A percentile compares a stretch with the other conserved stretches of the same genome.
Evolutionary conservation across 2,113 vertebrate species (phyloP).

Genomic region (Hemichromis elongatus): DNA sequence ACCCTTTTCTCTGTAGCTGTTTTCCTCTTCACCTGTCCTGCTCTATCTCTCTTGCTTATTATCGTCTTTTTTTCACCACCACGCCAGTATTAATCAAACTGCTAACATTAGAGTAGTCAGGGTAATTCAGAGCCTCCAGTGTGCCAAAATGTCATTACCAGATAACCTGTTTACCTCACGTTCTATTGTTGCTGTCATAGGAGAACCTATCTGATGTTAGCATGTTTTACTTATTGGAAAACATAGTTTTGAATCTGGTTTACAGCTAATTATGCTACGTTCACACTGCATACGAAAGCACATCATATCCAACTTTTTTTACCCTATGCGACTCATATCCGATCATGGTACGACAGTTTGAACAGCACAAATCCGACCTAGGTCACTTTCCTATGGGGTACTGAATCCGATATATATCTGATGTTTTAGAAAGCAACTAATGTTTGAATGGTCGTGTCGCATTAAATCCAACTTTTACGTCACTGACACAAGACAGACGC

Average conservation of each 20-base stretch:
- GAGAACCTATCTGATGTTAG: background rate
- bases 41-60: conserved; percentile 5
- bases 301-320: too few relatives aligned
- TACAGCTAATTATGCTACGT: background rate
- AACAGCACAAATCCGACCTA: too few relatives aligned
- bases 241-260: background rate
- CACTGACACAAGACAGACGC: too few relatives aligned
- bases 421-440: too few relatives aligned
- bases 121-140: conserved; percentile 48
- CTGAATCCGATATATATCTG: too few relatives aligned
- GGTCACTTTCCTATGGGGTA: too few relatives aligned
- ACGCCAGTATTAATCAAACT: conserved; percentile 36
- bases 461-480: too few relatives aligned
- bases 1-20: conserved; percentile 36
- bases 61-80: conserved; percentile 3
- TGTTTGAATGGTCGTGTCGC: too few relatives aligned
- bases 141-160: conserved; percentile 47
- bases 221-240: background rate
- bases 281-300: too few relatives aligned
- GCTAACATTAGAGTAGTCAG: conserved; percentile 47
- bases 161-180: conserved; percentile 45
- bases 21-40: conserved; percentile 46
- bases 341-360: too few relatives aligned
- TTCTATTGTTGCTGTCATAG: background rate
- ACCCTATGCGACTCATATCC: too few relatives aligned